Base-by-base conservation (phyloP, 2,113 vertebrate genomes). In the Apteryx owenii region DNA sequence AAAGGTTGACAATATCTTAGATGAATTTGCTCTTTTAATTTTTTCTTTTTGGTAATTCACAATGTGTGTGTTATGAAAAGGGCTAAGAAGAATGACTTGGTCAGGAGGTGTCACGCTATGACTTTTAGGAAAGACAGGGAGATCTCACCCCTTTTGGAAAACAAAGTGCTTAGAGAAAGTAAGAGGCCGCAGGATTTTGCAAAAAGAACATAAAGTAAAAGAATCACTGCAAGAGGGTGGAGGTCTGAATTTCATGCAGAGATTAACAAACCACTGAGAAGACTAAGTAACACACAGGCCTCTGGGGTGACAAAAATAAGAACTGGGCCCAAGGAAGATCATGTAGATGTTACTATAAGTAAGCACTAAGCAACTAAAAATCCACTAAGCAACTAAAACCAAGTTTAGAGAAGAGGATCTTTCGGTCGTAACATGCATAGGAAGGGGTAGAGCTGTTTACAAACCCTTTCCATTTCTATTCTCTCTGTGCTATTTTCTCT, bases 1-100 rank as follows among this genome's bases (percentile, higher is more conserved):
- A 66, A 17, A 71, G 10, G 10, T 3, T 84, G 40, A 71, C 51
- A 65, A 28, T 17, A 44, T 19, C 69, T 85, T 56, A 38, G 7
- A 56, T 18, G 2, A 58, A 20, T 68, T 42, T 68, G 0, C 0
- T 0, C 3, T 85, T 81, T 62, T 10, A 64, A 42, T 62, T 31
- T 40, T 18, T 44, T 10, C 36, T 28, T 29, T 28, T 25, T 40
- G 22, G 50, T 84, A 84, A 56, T 84, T 81, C 28, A 40, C 33
- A 48, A 7, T 29, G 7, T 0, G 12, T 53, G 10, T 64, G 7
- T 62, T 69, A 62, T 36, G 25, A 61, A 75, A 81, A 56, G 6
- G 11, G 3, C 54, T 75, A 31, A 68, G 10, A 61, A 70, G 23
- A 77, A 81, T 36, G 1, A 20, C 5, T 54, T 58, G 54, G 21